Evolutionary conservation across 2,113 vertebrate genomes (phyloP).

Genomic region (Coptodon bakossiorum): DNA sequence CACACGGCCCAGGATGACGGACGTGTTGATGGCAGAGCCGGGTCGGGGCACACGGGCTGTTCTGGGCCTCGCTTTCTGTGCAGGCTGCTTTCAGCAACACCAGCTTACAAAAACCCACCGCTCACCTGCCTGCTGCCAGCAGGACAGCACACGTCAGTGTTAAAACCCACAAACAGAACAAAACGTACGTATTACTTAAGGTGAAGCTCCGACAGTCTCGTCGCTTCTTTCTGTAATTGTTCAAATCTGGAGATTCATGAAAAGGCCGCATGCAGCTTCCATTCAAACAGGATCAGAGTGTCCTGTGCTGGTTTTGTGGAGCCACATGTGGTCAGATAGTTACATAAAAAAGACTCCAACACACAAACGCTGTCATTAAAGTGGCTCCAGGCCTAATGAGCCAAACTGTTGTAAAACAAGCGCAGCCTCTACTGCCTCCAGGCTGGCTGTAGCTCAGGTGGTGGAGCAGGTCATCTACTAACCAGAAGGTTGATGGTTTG

Average conservation of each 20-base stretch:
- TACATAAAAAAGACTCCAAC: neutral
- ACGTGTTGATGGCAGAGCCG: neutral
- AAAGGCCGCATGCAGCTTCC: neutral
- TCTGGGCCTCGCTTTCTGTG: neutral
- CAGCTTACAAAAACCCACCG: neutral
- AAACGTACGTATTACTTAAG: neutral
- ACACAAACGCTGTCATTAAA: neutral
- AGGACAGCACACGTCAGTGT: neutral
- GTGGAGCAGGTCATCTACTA: neutral
- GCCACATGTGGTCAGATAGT: neutral
- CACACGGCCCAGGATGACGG: neutral
- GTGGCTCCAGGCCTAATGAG: neutral
- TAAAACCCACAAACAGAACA: neutral
- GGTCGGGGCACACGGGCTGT: accelerated
- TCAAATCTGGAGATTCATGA: neutral
- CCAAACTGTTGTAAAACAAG: neutral
- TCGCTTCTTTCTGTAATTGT: neutral
- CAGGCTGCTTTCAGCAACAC: neutral
- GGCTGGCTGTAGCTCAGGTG: neutral
- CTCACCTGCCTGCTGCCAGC: accelerated
- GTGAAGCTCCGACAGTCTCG: neutral
- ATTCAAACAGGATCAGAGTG: neutral
- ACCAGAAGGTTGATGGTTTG: neutral
- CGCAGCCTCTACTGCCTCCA: neutral
- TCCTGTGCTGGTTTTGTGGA: neutral